Evolutionary conservation across 1,140 invertebrate genomes (phyloP), one percentile per base, ranked within the genome.

Genomic region (Sitophilus oryzae): DNA sequence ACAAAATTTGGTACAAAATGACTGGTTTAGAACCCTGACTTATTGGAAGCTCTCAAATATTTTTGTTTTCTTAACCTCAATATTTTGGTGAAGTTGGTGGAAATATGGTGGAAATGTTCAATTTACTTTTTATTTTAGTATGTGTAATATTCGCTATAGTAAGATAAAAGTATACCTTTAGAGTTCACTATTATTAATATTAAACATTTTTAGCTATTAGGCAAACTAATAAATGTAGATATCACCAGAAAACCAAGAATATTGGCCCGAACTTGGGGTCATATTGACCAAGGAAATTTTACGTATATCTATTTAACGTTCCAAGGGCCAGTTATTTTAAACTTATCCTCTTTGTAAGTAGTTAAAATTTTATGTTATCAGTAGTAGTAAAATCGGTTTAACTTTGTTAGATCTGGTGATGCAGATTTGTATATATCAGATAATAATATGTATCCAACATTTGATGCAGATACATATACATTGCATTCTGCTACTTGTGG

Each of bases 401-500:
- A 34, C 18, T 46, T 22, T 50, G 44, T 38, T 5, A 53, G 54
- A n/a, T 19, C 35, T 14, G 80, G 80, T 5, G 80, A 82, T 72
- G 74, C 74, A 22, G 80, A 82, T 66, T 52, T 82, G 21, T 82
- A 80, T 63, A 65, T 80, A 11, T 78, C 78, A 5, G 71, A 77
- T 48, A 63, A 64, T 30, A 67, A 67, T 3, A 49, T 65, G 18
- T 67, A 72, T 43, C 80, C 80, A 19, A 76, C 75, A 5, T 77
- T 67, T 67, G 72, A 76, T 23, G 73, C 69, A 47, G 71, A 76
- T 19, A 67, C 72, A 11, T 78, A 80, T 66, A 73, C 74, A 46
- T 58, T 79, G 14, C 74, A 80, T 51, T 79, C 78, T n/a, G 72
- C 73, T 23, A 77, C 77, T 19, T 81, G 78, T 71, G 80, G 79